Base-by-base conservation (phyloP, 2,113 vertebrate genomes). In the Corapipo altera region DNA sequence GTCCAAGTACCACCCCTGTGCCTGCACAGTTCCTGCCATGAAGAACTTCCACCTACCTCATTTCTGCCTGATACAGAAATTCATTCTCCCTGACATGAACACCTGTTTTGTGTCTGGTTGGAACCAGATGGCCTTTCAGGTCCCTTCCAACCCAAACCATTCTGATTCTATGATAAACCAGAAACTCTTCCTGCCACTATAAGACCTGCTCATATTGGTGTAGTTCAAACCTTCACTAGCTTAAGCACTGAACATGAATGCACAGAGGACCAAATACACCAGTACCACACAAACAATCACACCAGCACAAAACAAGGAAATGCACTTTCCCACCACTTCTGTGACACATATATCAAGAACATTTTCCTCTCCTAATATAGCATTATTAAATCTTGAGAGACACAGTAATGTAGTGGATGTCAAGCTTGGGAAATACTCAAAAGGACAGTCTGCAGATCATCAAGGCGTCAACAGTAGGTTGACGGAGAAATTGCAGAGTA, bases 1-100 rank as follows among this genome's bases (percentile, higher is more conserved):
- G 66, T 2, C 1, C 0, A 78, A 54, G 27, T 8, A 51, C 20
- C 15, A 64, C 5, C 9, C 12, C 15, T 0, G 3, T 15, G 43
- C 11, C 35, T 4, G 0, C 22, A 69, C 0, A 1, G 19, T 9
- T 26, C 15, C 52, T 69, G 44, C 11, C 35, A 24, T 3, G 7
- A 72, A 75, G 59, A n/a, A 54, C 26, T 79, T 49, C 22, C 20
- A 76, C 1, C 4, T 13, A 61, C 9, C 48, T 83, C 17, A 35
- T 8, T 85, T 82, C 74, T 51, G 8, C 32, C 51, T 70, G 28
- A 57, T 67, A 20, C 71, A 58, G 26, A 71, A 95, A 85, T 20
- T 26, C 64, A 37, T 61, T 5, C n/a, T 62, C 15, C 26, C 22
- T 72, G 55, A 67, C 39, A 51, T 1, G 24, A 86, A 48, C 18